Evolutionary conservation across 1,140 invertebrate species (phyloP).

Genomic region (Plectrocnemia conspersa): DNA sequence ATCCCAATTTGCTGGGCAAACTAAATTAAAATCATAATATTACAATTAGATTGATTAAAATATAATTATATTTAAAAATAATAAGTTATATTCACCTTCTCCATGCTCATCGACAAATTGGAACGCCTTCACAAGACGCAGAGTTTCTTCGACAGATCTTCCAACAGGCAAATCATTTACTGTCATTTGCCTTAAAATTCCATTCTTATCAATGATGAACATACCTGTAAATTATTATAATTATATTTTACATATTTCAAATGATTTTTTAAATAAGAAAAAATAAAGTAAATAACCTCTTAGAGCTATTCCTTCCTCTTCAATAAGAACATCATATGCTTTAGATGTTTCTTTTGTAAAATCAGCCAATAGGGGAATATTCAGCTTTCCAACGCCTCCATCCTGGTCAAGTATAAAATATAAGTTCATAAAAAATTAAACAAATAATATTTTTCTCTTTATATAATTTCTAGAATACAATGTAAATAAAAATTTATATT

Average conservation of each 20-base stretch:
- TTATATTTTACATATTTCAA: neutral
- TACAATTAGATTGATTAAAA: slow-evolving; percentile 4
- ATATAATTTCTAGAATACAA: no score
- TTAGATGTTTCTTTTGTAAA: slow-evolving; percentile 83
- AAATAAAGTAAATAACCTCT: slow-evolving; percentile 53
- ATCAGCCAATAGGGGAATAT: slow-evolving; percentile 90
- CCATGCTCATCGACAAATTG: slow-evolving; percentile 91
- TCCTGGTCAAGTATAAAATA: slow-evolving; percentile 48
- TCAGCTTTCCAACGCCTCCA: slow-evolving; percentile 85
- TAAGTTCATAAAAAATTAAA: neutral
- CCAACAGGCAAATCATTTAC: slow-evolving; percentile 90
- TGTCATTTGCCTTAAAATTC: slow-evolving; percentile 73
- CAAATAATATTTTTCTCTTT: neutral
- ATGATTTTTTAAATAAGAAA: slow-evolving; percentile 11
- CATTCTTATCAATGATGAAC: slow-evolving; percentile 65
- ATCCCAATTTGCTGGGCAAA: slow-evolving; percentile 84
- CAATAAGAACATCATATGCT: slow-evolving; percentile 84
- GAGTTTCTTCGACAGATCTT: slow-evolving; percentile 84
- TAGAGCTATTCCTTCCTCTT: slow-evolving; percentile 79
- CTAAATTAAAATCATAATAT: slow-evolving; percentile 47
- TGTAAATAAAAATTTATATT: no score
- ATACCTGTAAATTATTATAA: slow-evolving; percentile 45
- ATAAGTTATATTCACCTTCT: slow-evolving; percentile 58
- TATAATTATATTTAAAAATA: neutral
- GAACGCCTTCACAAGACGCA: slow-evolving; percentile 87